phyloP scores from a whole-genome alignment of 2,888 invertebrate genomes.

The Biston betularia region DNA sequence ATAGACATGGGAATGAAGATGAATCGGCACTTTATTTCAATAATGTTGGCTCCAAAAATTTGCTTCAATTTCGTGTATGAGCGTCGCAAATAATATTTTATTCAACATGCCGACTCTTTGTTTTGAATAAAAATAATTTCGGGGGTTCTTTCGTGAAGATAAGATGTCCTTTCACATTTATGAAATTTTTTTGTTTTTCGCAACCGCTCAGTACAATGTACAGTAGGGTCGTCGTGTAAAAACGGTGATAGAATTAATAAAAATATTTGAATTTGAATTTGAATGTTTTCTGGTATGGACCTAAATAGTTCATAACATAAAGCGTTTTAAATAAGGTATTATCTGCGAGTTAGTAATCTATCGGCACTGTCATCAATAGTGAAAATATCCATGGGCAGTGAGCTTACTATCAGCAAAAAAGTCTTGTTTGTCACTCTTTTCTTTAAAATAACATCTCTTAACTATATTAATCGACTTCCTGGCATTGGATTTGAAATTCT shows the following conservation, averaged over 20 bases:
- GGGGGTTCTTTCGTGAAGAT: background rate
- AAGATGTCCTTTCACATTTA: background rate
- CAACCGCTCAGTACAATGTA: background rate
- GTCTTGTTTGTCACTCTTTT: no score
- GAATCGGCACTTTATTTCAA: conserved; percentile 20
- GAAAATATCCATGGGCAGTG: no score
- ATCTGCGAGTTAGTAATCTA: no score
- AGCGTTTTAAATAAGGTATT: no score
- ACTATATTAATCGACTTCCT: no score
- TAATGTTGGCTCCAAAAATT: conserved; percentile 15
- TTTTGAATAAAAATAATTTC: conserved; percentile 3
- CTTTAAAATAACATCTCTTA: no score
- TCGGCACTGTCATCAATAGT: no score
- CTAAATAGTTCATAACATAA: no score
- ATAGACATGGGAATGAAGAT: conserved; percentile 13
- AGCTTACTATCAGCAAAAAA: no score
- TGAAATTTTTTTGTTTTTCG: conserved; percentile 3
- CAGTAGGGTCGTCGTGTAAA: background rate
- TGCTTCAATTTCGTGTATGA: conserved; percentile 18
- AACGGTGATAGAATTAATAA: background rate
- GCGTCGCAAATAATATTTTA: conserved; percentile 13
- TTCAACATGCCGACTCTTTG: conserved; percentile 1
- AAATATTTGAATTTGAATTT: no score
- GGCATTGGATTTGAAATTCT: no score
- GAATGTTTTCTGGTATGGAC: no score